These are phyloP conservation scores for Cromileptes altivelis DNA, from an alignment of 2,113 vertebrate genomes.

Conservation along the genomic window DNA sequence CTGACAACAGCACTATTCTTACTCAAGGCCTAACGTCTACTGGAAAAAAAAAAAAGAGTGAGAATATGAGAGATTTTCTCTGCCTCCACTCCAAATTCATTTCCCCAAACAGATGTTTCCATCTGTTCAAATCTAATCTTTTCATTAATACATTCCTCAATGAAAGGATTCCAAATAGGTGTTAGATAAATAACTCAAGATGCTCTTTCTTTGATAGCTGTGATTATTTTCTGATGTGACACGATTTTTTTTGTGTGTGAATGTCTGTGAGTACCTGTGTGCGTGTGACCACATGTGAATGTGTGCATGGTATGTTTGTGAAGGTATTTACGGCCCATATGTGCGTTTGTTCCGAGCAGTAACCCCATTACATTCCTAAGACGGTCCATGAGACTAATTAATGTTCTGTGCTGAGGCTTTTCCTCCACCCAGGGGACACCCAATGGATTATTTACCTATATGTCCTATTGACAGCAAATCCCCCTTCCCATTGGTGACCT, in stretches of 20 bases:
- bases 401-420: slow-evolving; percentile 80
- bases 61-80: slow-evolving; percentile 69
- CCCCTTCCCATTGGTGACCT: slow-evolving; percentile 59
- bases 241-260: not conserved
- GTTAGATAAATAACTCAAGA: slow-evolving; percentile 69
- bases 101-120: slow-evolving; percentile 76
- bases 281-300: slow-evolving; percentile 49
- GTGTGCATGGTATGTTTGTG: slow-evolving; percentile 76
- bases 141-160: slow-evolving; percentile 69
- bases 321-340: slow-evolving; percentile 84
- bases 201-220: slow-evolving; percentile 61
- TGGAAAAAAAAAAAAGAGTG: slow-evolving; percentile 60
- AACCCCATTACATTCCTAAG: slow-evolving; percentile 81
- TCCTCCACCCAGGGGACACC: slow-evolving; percentile 74
- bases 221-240: slow-evolving; percentile 47
- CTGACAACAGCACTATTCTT: slow-evolving; percentile 83
- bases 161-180: slow-evolving; percentile 65
- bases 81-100: slow-evolving; percentile 56
- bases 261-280: slow-evolving; percentile 36
- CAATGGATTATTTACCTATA: slow-evolving; percentile 85
- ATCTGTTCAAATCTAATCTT: slow-evolving; percentile 70
- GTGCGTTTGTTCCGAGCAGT: slow-evolving; percentile 76
- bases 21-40: slow-evolving; percentile 77
- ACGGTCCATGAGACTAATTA: slow-evolving; percentile 85
- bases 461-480: slow-evolving; percentile 78